Conservation (phyloP, 2,888 invertebrate genomes). For the Pachydiplax longipennis region DNA sequence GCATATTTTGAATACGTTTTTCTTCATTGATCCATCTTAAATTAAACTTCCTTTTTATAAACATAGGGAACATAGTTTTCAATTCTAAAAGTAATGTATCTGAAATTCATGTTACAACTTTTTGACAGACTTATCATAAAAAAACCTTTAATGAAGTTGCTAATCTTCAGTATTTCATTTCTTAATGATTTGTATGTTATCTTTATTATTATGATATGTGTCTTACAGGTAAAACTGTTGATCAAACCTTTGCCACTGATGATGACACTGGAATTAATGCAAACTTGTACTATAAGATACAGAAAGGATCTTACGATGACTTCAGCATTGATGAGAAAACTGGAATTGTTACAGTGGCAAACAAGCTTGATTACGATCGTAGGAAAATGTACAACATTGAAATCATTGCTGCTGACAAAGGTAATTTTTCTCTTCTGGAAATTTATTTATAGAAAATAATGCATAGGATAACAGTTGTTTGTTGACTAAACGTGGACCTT, state of each 20-base stretch:
- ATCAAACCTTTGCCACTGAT: constrained; percentile 80
- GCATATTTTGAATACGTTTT: background rate
- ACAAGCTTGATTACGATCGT: constrained; percentile 83
- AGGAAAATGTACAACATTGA: constrained; percentile 81
- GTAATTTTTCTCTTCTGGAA: constrained; percentile 57
- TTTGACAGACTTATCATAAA: no score
- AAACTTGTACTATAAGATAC: constrained; percentile 78
- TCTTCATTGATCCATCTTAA: constrained; percentile 23
- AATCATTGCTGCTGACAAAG: constrained; percentile 81
- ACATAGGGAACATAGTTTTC: no score
- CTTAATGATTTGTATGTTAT: background rate
- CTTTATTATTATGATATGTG: no score
- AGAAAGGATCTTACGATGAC: constrained; percentile 84
- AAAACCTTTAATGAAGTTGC: no score
- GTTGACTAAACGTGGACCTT: background rate
- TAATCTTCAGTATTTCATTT: no score
- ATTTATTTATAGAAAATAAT: background rate
- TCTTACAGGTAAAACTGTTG: constrained; percentile 73
- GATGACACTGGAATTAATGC: constrained; percentile 88
- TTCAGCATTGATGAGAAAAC: constrained; percentile 80
- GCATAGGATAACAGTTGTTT: background rate
- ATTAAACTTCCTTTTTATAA: background rate
- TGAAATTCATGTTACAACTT: no score
- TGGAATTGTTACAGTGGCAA: constrained; percentile 78
- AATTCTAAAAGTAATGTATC: no score